Evolutionary conservation across 1,140 invertebrate species (phyloP).

Genomic region (Conus ventricosus): DNA sequence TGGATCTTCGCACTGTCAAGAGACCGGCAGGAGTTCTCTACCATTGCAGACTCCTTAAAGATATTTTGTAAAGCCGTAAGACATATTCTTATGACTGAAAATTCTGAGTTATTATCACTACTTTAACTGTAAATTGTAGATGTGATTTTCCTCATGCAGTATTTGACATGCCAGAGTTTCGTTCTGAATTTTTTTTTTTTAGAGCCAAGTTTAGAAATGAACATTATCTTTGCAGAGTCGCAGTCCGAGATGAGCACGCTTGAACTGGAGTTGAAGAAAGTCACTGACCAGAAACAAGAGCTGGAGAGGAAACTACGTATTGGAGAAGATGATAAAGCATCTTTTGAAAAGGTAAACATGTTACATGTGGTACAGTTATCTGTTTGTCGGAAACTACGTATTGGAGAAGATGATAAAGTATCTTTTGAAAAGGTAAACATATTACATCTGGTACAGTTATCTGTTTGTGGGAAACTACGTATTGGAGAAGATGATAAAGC

Average conservation of each 20-base stretch:
- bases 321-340: slow-evolving; percentile 63
- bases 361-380: too few relatives aligned
- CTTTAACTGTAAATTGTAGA: too few relatives aligned
- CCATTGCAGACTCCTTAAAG: too few relatives aligned
- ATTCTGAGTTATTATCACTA: too few relatives aligned
- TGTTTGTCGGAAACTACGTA: slow-evolving; percentile 75
- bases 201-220: not conserved
- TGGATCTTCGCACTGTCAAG: too few relatives aligned
- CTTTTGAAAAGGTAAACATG: slow-evolving; percentile 68
- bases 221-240: slow-evolving; percentile 63
- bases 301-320: slow-evolving; percentile 80
- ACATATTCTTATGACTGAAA: too few relatives aligned
- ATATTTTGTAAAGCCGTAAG: too few relatives aligned
- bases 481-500: slow-evolving; percentile 64
- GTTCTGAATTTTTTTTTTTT: too few relatives aligned
- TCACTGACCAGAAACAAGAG: slow-evolving; percentile 80
- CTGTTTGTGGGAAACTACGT: slow-evolving; percentile 71
- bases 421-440: slow-evolving; percentile 62
- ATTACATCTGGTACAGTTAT: too few relatives aligned
- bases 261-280: slow-evolving; percentile 84
- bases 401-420: slow-evolving; percentile 64
- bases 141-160: too few relatives aligned
- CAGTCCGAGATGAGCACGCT: slow-evolving; percentile 77
- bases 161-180: too few relatives aligned
- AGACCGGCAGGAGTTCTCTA: too few relatives aligned